Percentiles rank a stretch among this genome's conserved stretches.
These are phyloP conservation scores for Sebastiscus tertius DNA, from an alignment of 2,797 vertebrate genomes.

Conservation along the genomic window DNA sequence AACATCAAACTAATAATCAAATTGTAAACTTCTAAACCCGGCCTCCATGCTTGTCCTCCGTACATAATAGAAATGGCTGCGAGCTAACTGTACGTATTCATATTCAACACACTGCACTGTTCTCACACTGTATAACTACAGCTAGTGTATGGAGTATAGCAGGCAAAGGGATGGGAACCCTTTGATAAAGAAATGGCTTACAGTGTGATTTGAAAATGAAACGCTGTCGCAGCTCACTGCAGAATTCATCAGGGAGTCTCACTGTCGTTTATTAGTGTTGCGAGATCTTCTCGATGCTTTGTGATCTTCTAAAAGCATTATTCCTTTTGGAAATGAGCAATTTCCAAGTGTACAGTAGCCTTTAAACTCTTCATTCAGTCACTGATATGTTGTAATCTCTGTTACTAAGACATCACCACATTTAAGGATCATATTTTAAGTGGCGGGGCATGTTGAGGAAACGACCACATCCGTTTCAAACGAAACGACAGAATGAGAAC, in stretches of 20 bases:
- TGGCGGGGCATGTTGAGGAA: neutral
- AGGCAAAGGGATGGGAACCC: neutral
- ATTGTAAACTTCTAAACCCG: neutral
- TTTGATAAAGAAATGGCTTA: neutral
- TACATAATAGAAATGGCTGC: neutral
- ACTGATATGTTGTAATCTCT: neutral
- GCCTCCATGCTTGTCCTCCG: neutral
- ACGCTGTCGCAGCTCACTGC: conserved; percentile 3
- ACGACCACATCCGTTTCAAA: conserved; percentile 7
- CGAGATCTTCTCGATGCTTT: neutral
- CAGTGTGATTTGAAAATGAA: conserved; percentile 5
- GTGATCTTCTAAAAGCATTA: neutral
- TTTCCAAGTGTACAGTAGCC: neutral
- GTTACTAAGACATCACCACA: neutral
- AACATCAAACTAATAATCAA: neutral
- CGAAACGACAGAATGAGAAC: neutral
- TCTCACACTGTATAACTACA: neutral
- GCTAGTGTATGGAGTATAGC: neutral
- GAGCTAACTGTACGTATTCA: neutral
- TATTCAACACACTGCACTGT: neutral
- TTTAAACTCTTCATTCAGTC: neutral
- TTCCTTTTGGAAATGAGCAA: neutral
- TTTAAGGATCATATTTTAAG: neutral
- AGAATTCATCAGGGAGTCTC: conserved; percentile 14
- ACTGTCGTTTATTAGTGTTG: neutral